Percentiles rank a stretch among this genome's conserved stretches.
These are phyloP conservation scores for Geothlypis trichas DNA, from an alignment of 2,113 vertebrate species.

Conservation along the genomic window DNA sequence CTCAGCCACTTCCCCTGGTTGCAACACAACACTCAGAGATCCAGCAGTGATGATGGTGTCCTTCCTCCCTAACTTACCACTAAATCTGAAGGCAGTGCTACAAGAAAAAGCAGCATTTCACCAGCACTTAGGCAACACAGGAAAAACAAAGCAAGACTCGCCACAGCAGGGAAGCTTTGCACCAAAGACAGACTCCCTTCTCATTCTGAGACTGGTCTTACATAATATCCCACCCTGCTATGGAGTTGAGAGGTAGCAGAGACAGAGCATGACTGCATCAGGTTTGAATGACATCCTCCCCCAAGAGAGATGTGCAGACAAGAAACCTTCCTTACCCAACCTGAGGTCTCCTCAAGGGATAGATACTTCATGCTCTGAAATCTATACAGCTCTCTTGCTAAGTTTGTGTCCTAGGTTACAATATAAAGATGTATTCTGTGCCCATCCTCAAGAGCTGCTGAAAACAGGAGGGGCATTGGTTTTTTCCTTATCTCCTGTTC, in stretches of 20 bases:
- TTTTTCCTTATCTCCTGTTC: too few relatives aligned
- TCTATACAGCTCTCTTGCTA: neutral
- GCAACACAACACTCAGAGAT: neutral
- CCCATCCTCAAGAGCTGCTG: too few relatives aligned
- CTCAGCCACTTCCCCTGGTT: neutral
- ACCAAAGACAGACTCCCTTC: neutral
- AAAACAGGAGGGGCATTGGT: too few relatives aligned
- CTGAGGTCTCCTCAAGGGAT: neutral
- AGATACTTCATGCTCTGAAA: neutral
- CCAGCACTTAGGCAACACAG: neutral
- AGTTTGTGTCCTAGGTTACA: neutral
- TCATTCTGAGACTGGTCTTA: neutral
- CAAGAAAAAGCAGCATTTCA: neutral
- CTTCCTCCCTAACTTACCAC: neutral
- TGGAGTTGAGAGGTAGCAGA: rapidly evolving
- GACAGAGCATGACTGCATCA: rapidly evolving
- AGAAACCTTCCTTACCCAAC: neutral
- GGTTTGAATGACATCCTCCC: neutral
- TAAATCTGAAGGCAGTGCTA: neutral
- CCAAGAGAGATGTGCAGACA: neutral
- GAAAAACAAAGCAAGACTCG: neutral
- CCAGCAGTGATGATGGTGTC: neutral
- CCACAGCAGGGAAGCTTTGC: neutral
- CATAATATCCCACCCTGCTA: too few relatives aligned
- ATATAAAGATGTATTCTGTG: too few relatives aligned